Conservation (phyloP, 2,888 invertebrate genomes). For the Epistrophe grossulariae region DNA sequence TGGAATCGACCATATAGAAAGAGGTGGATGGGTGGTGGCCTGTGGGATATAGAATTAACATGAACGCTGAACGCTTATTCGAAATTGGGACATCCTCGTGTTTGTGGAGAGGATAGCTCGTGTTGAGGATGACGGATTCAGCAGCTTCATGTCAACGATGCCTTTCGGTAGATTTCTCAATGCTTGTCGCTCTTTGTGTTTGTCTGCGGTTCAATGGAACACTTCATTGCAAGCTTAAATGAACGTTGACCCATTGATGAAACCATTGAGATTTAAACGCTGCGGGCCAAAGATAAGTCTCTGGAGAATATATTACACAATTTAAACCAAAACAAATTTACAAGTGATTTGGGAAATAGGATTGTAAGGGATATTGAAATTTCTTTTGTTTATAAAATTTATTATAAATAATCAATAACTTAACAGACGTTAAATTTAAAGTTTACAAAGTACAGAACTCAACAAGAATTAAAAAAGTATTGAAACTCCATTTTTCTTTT, state of each 20-base stretch:
- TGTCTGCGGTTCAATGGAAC: constrained; percentile 34
- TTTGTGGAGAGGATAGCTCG: constrained; percentile 5
- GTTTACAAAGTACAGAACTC: too few species aligned
- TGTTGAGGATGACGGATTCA: constrained; percentile 33
- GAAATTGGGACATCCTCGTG: constrained; percentile 34
- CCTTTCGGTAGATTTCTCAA: constrained; percentile 36
- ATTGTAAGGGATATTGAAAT: neutral
- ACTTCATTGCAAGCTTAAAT: constrained; percentile 34
- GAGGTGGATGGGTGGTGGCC: neutral
- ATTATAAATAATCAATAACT: neutral
- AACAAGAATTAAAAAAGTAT: too few species aligned
- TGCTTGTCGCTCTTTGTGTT: constrained; percentile 42
- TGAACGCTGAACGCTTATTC: constrained; percentile 36
- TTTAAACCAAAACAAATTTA: constrained; percentile 1
- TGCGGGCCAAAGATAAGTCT: neutral
- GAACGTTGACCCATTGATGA: constrained; percentile 11
- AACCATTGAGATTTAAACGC: constrained; percentile 11
- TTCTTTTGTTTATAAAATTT: neutral
- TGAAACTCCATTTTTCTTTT: too few species aligned
- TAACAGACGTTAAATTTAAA: neutral
- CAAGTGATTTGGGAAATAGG: constrained; percentile 11
- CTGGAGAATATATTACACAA: neutral
- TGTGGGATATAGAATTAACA: neutral
- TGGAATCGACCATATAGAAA: too few species aligned
- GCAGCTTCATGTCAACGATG: constrained; percentile 52